A percentile compares a stretch with the other conserved stretches of the same genome.
phyloP scores from a whole-genome alignment of 2,113 vertebrate genomes.

The Neopipo cinnamomea region DNA sequence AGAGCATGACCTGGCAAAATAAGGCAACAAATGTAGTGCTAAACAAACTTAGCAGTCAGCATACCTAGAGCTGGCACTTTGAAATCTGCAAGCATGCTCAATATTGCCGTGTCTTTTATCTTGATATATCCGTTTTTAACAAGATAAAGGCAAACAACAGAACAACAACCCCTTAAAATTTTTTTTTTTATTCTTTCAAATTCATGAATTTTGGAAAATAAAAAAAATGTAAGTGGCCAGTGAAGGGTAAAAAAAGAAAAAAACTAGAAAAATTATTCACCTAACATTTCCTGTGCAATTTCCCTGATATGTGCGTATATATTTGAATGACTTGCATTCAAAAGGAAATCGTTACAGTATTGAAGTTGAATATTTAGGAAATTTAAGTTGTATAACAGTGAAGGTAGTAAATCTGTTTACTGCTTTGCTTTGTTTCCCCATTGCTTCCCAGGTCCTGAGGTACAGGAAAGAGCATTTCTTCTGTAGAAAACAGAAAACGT shows the following conservation, averaged over 20 bases:
- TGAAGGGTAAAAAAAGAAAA: background rate
- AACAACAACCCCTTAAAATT: background rate
- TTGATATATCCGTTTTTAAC: background rate
- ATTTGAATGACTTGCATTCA: background rate
- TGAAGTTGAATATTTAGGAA: background rate
- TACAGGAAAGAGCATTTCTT: background rate
- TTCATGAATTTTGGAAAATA: background rate
- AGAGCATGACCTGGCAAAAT: background rate
- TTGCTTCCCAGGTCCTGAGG: background rate
- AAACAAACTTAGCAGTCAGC: background rate
- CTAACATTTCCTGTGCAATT: background rate
- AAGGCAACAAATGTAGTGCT: background rate
- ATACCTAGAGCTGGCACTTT: background rate
- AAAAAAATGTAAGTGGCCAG: background rate
- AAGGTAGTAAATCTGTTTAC: background rate
- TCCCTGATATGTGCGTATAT: too few relatives aligned
- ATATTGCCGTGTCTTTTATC: background rate
- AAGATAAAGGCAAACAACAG: background rate
- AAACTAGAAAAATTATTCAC: background rate
- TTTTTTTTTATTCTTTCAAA: background rate
- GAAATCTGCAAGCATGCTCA: background rate
- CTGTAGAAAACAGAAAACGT: background rate
- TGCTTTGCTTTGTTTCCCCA: background rate
- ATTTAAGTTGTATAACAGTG: background rate
- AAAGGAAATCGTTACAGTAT: background rate